phyloP scores from a whole-genome alignment of 2,113 vertebrate genomes.

The Corvus cornix region DNA sequence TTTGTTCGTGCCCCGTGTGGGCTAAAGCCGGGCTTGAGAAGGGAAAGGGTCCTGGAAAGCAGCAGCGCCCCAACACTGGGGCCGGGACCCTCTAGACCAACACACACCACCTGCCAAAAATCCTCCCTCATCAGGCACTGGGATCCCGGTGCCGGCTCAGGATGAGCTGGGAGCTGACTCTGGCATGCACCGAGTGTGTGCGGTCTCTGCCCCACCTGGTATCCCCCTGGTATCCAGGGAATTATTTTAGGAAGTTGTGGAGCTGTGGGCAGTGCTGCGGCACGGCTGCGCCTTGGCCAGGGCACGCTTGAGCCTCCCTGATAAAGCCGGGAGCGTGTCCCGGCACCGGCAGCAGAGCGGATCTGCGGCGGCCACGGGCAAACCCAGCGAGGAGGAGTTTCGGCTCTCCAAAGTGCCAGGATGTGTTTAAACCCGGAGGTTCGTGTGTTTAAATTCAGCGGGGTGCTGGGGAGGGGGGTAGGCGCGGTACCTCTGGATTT shows the following conservation, averaged over 20 bases:
- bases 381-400: fast-evolving
- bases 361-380: fast-evolving
- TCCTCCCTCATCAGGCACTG: fast-evolving
- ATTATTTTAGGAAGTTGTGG: background rate
- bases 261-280: background rate
- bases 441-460: fast-evolving
- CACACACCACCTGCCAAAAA: background rate
- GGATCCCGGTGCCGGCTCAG: fast-evolving
- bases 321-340: background rate
- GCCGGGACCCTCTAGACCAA: fast-evolving
- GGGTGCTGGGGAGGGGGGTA: fast-evolving
- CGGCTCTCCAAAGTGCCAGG: fast-evolving
- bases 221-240: background rate
- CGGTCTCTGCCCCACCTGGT: background rate
- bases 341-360: fast-evolving
- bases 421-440: background rate
- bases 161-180: background rate
- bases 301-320: fast-evolving
- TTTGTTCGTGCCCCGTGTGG: fast-evolving
- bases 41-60: background rate
- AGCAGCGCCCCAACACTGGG: background rate
- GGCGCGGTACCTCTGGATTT: fast-evolving
- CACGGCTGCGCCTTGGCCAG: background rate
- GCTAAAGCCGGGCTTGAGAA: background rate
- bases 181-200: fast-evolving